Base-by-base conservation (phyloP, 2,113 vertebrate genomes). In the Anseranas semipalmata region DNA sequence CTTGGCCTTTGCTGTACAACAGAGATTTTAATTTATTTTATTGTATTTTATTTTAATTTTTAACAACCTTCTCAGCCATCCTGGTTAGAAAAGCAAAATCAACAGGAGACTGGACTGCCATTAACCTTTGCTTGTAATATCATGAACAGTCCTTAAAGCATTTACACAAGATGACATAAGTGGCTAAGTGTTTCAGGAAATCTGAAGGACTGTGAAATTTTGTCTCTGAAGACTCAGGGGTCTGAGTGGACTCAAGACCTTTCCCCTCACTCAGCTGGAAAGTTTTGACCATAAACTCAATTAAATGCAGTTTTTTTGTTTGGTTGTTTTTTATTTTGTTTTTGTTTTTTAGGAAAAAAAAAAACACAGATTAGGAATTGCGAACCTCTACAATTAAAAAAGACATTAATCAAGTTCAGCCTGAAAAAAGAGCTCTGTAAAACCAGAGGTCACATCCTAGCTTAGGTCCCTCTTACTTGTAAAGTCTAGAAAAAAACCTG, bases 261-360 rank as follows among this genome's bases (percentile, higher is more conserved):
- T 95, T 93, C 53, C 74, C 58, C 81, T 95, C 48, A 33, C 79
- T 81, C 1, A 0, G 39, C 2, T 92, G 66, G 70, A 87, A 95
- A 95, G 59, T 91, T 97, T 75, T 89, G 94, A 92, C 90, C 83
- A 76, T 82, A 87, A 94, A 81, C 87, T 87, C 86, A 94, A 92
- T 93, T 75, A 92, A 86, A 85, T 3, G 6, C 39, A 50, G 71
- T 79, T 70, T 81, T 59, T 35, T 15, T 46, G 14, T 9, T 8
- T 4, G 10, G 43, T 55, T 81, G 74, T 81, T 79, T 78, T 81
- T 63, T 37, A 17, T 37, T 24, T 16, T 53, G 55, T 81, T 79
- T 78, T 81, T 65, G 37, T 19, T 37, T 24, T 16, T 8, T 4
- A 43, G 5, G 13, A 5, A 12, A 58, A 39, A 33, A 5, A 4